These are phyloP conservation scores for Neopelma chrysocephalum DNA, from an alignment of 2,797 vertebrate species.

Conservation along the genomic window DNA sequence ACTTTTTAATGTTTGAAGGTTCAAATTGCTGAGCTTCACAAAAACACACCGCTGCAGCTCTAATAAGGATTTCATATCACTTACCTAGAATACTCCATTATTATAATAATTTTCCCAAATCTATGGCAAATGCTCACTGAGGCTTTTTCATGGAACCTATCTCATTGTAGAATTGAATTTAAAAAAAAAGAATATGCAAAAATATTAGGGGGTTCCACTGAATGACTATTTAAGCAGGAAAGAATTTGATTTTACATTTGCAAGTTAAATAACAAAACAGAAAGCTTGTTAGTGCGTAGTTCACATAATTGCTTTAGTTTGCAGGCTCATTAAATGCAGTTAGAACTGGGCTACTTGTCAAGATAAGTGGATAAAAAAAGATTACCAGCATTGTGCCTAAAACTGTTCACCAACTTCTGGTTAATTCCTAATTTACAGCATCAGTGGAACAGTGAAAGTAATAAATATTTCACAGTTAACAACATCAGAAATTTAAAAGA, in stretches of 20 bases:
- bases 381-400: neutral
- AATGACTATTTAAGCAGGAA: neutral
- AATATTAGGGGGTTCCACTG: neutral
- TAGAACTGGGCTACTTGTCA: constrained; percentile 21
- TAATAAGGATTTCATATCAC: neutral
- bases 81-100: neutral
- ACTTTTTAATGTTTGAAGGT: neutral
- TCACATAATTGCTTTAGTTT: neutral
- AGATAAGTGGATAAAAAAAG: constrained; percentile 4
- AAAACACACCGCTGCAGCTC: neutral
- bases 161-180: neutral
- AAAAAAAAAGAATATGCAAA: neutral
- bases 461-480: neutral
- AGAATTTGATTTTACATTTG: neutral
- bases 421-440: constrained; percentile 3
- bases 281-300: neutral
- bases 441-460: neutral
- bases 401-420: neutral
- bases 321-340: neutral
- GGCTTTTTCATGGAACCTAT: neutral
- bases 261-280: neutral
- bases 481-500: neutral
- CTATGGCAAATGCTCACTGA: neutral
- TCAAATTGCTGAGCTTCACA: neutral
- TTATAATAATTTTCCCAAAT: neutral